Base-by-base conservation (phyloP, 2,888 invertebrate species). In the Sepioteuthis lessoniana region DNA sequence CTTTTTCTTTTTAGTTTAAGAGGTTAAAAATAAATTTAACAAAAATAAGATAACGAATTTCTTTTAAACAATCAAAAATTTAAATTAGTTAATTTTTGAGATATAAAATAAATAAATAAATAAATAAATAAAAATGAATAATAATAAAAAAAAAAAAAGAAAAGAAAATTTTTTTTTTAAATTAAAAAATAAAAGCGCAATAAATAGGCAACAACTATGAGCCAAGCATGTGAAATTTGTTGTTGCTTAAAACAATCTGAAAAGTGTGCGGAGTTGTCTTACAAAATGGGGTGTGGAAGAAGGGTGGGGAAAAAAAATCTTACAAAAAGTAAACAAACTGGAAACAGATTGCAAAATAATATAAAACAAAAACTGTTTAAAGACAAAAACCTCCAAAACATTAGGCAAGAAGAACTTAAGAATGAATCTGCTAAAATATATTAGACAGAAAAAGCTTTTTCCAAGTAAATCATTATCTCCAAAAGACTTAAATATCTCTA, bases 181-280 rank as follows among this genome's bases (percentile, higher is more conserved):
- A 31, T 31, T 28, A n/a, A 31, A n/a, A 76, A 76, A n/a, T 13
- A 16, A 76, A n/a, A 76, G 76, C 76, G 76, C 76, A 76, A 76
- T 76, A 76, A 35, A 76, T 76, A n/a, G 76, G 76, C 76, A 76
- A 76, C 76, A 76, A 76, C 76, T n/a, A 76, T 76, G 76, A 76
- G 76, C n/a, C 76, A 76, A 76, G 76, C 76, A 35, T 35, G 35
- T 76, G 13, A 76, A 76, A 76, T 76, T 76, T 76, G 76, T 76
- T 76, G 76, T 76, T 76, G 76, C 76, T 76, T 76, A n/a, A 76
- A 76, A 55, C 55, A 76, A 76, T 76, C 76, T 76, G 76, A 76
- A 76, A 76, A 76, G 76, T 76, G 76, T 76, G 76, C 76, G 76
- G 76, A 76, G n/a, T 76, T 35, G 76, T n/a, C 76, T 76, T 76